Evolutionary conservation across 2,797 vertebrate genomes (phyloP).

Genomic region (Acanthurus tractus): DNA sequence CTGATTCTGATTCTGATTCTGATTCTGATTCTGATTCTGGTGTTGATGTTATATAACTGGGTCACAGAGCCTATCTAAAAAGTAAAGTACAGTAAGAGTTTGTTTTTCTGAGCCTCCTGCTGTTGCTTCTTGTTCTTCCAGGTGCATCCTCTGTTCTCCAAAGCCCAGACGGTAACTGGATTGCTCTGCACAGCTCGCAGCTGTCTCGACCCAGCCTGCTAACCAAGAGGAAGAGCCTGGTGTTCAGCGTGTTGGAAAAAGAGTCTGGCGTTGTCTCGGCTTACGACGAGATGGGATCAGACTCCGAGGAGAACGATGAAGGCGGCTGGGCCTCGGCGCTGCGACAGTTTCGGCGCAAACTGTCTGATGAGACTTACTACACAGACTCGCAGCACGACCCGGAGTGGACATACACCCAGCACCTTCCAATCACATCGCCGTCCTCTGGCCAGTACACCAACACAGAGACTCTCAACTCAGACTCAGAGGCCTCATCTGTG

Average conservation of each 20-base stretch:
- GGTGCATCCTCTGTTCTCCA: conserved; percentile 89
- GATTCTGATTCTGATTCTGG: too few species aligned
- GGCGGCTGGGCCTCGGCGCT: conserved; percentile 84
- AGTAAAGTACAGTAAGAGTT: not conserved
- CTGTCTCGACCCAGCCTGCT: conserved; percentile 89
- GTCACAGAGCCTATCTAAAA: not conserved
- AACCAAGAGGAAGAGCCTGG: conserved; percentile 92
- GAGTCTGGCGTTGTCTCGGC: conserved; percentile 92
- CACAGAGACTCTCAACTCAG: conserved; percentile 91
- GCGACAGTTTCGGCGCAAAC: conserved; percentile 78
- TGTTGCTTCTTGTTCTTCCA: conserved; percentile 65
- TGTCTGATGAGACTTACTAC: conserved; percentile 87
- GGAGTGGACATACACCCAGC: conserved; percentile 86
- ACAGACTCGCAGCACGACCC: conserved; percentile 85
- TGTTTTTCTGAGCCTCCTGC: conserved; percentile 3
- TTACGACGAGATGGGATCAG: conserved; percentile 94
- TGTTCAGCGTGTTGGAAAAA: conserved; percentile 90
- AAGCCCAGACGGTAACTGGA: conserved; percentile 96
- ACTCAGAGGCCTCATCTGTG: conserved; percentile 91
- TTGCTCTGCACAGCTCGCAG: conserved; percentile 89
- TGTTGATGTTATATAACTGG: not conserved
- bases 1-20: too few species aligned
- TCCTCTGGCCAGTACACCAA: conserved; percentile 90
- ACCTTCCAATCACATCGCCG: conserved; percentile 87
- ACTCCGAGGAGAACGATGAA: conserved; percentile 90